Base-by-base conservation (phyloP, 2,888 invertebrate genomes). In the Tuta absoluta region DNA sequence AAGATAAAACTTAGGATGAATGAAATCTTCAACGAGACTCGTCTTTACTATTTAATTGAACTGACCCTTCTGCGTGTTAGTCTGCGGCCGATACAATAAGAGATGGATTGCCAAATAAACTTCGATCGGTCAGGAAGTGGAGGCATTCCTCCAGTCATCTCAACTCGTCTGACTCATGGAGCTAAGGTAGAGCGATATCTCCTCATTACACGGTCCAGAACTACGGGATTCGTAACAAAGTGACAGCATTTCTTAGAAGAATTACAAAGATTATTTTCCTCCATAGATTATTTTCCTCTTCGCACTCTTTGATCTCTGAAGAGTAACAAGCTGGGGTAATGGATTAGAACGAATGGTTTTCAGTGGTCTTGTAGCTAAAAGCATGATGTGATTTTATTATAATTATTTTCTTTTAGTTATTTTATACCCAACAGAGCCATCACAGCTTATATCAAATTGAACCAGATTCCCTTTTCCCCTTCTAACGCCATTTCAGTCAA, bases 111-210 rank as follows among this genome's bases (percentile, higher is more conserved):
- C 74, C 71, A 71, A 76, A 78, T 72, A 72, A 72, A 71, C 63
- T 45, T 58, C 68, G 75, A 74, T 76, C 72, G 72, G 56, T 76
- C 85, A 86, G 89, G 89, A 89, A 86, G 81, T 82, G 73, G 76
- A 75, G 67, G 77, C 87, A 88, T 89, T 86, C 88, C 86, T 65
- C 73, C 69, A 73, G 69, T 68, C 41, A 59, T 12, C 38, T 33
- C 8, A 33, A 33, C 33, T 17, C 4, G 24, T 17, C 45, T 60
- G 45, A 60, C 19, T 41, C 60, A 59, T 23, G 41, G 17, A 3
- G 2, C 56, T 33, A 56, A 33, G 33, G 33, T 17, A n/a, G 59
- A 23, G 12, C 58, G 38, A 41, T 59, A 38, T 59, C 59, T 59
- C 59, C 41, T 59, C 38, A 19, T 41, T 59, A 59, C 17, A 59